Conservation (phyloP, 2,797 vertebrate genomes). For the Cryptoprocta ferox region DNA sequence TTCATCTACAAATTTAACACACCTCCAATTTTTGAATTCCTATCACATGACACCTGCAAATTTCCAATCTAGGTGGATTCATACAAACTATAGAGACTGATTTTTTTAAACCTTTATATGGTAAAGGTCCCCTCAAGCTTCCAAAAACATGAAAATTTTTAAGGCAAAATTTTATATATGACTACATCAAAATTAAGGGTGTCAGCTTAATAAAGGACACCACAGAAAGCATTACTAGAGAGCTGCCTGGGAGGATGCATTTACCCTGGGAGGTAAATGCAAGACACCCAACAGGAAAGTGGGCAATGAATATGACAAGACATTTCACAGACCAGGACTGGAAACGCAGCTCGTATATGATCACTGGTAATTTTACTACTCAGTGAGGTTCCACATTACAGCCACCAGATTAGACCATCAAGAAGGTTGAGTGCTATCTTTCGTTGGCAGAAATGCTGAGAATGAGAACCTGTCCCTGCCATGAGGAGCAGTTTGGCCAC, state of each 20-base stretch:
- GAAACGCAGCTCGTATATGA: neutral
- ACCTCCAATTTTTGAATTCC: neutral
- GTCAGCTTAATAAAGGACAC: neutral
- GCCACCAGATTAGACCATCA: neutral
- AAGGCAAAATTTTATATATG: neutral
- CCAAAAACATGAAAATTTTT: neutral
- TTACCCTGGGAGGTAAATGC: neutral
- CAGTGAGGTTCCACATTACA: neutral
- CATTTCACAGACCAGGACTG: neutral
- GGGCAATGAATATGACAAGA: neutral
- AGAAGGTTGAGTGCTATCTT: neutral
- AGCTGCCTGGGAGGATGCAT: neutral
- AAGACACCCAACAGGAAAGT: neutral
- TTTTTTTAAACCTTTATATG: neutral
- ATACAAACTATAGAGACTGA: neutral
- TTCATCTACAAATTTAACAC: neutral
- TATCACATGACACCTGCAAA: neutral
- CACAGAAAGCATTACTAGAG: neutral
- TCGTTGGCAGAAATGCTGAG: neutral
- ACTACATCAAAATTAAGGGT: neutral
- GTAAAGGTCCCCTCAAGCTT: neutral
- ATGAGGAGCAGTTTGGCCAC: neutral
- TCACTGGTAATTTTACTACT: neutral
- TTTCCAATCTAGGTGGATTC: neutral
- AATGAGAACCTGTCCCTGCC: neutral